A percentile compares a stretch with the other conserved stretches of the same genome.
Evolutionary conservation across 1,140 invertebrate species (phyloP).

Genomic region (Diorhabda elongata): DNA sequence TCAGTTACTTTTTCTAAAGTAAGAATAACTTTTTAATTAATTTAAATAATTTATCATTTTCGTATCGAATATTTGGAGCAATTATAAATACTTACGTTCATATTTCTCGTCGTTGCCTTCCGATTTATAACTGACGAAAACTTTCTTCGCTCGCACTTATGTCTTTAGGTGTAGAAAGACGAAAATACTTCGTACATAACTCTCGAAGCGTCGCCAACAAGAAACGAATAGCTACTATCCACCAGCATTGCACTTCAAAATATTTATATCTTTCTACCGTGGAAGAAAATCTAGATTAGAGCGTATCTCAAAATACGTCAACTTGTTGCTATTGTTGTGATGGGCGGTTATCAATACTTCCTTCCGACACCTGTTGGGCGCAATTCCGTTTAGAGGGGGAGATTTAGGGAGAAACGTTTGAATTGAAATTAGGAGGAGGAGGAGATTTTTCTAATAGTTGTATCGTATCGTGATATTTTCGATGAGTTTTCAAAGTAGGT

Average conservation of each 20-base stretch:
- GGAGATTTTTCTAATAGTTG: not conserved
- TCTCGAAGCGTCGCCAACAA: slow-evolving; percentile 10
- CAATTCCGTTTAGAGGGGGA: not conserved
- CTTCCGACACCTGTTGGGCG: slow-evolving; percentile 13
- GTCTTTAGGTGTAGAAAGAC: not conserved
- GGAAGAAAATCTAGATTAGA: slow-evolving; percentile 10
- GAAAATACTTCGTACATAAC: slow-evolving; percentile 4
- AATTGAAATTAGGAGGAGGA: not conserved
- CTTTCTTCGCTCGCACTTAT: too few relatives aligned
- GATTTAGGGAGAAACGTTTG: not conserved
- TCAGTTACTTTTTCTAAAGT: too few relatives aligned
- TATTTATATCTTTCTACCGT: slow-evolving; percentile 8
- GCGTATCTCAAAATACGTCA: not conserved
- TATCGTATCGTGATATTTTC: too few relatives aligned
- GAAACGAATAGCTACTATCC: slow-evolving; percentile 11
- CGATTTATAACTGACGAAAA: not conserved
- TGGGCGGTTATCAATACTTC: not conserved
- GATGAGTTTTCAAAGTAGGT: too few relatives aligned
- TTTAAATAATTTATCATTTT: too few relatives aligned
- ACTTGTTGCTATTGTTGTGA: slow-evolving; percentile 13
- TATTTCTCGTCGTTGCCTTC: not conserved
- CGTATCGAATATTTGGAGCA: too few relatives aligned
- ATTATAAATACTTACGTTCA: not conserved
- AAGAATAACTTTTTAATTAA: too few relatives aligned
- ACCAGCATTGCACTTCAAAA: slow-evolving; percentile 11